phyloP scores from a whole-genome alignment of 2,888 invertebrate species.

The Tinea trinotella region DNA sequence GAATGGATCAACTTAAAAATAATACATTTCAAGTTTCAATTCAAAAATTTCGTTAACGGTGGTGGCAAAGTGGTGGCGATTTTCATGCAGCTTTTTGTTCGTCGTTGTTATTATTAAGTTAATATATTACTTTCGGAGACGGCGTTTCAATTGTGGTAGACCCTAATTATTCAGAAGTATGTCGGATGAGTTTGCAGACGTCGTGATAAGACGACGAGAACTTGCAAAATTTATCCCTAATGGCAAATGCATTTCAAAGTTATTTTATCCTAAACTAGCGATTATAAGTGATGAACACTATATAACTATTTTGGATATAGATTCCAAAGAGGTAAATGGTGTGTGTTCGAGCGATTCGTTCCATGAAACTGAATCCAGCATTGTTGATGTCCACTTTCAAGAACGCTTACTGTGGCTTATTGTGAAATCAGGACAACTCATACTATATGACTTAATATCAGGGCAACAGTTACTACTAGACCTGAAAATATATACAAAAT shows the following conservation, averaged over 20 bases:
- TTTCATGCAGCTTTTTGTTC: too few species aligned
- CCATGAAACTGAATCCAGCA: slow-evolving; percentile 33
- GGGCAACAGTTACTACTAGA: slow-evolving; percentile 32
- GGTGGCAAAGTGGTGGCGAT: too few species aligned
- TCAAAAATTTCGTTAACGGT: too few species aligned
- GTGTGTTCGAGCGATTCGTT: neutral
- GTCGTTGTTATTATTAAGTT: too few species aligned
- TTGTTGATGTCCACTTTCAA: slow-evolving; percentile 35
- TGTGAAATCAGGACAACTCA: slow-evolving; percentile 40
- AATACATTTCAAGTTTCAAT: too few species aligned
- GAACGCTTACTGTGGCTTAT: slow-evolving; percentile 45
- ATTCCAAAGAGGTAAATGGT: slow-evolving; percentile 26
- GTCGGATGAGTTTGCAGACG: neutral
- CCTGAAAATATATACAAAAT: slow-evolving; percentile 34
- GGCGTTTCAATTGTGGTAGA: too few species aligned
- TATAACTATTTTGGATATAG: slow-evolving; percentile 31
- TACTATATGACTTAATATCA: slow-evolving; percentile 35
- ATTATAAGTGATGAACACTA: neutral
- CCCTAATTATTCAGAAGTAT: too few species aligned
- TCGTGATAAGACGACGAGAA: neutral
- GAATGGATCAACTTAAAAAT: too few species aligned
- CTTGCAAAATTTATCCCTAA: neutral
- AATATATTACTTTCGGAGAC: too few species aligned
- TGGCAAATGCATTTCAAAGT: neutral
- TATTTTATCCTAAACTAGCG: slow-evolving; percentile 12